These are phyloP conservation scores for Phacellophora camtschatica DNA, from an alignment of 30 jellyfish, hydroid and myxozoan species.

Conservation along the genomic window DNA sequence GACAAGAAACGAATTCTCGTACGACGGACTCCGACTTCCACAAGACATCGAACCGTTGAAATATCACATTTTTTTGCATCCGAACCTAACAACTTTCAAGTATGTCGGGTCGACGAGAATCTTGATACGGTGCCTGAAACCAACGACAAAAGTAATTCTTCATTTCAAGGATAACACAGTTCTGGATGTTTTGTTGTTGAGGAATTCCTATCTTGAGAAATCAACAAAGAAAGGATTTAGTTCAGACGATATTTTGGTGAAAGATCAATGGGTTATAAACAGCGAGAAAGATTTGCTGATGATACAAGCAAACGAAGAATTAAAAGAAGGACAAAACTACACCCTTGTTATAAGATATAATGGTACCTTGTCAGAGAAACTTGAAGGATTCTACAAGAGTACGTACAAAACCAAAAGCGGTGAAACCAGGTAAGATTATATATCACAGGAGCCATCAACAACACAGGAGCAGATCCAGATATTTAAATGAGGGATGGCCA, in stretches of 20 bases:
- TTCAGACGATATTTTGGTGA: conserved; percentile 20
- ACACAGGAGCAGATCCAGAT: no score
- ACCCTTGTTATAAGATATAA: conserved; percentile 59
- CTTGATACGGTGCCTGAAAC: conserved; percentile 42
- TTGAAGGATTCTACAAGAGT: conserved; percentile 91
- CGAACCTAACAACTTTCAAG: conserved; percentile 78
- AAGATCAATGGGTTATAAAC: neutral
- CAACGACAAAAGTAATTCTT: conserved; percentile 57
- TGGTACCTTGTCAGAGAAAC: conserved; percentile 77
- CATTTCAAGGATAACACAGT: conserved; percentile 71
- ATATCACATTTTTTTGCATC: conserved; percentile 80
- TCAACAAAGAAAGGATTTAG: no score
- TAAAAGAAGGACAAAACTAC: conserved; percentile 53
- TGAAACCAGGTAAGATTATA: conserved; percentile 55
- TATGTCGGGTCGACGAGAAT: conserved; percentile 79
- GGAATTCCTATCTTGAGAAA: conserved; percentile 23
- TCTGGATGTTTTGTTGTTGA: neutral
- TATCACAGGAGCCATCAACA: no score
- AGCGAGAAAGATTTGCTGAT: conserved; percentile 61
- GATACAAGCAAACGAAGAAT: conserved; percentile 18
- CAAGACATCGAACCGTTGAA: conserved; percentile 66
- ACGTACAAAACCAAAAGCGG: conserved; percentile 85
- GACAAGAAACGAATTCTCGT: conserved; percentile 61
- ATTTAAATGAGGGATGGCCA: no score
- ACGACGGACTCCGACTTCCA: conserved; percentile 73